These are phyloP conservation scores for Caenorhabditis briggsae DNA, from an alignment of 1,140 invertebrate species.

Conservation along the genomic window DNA sequence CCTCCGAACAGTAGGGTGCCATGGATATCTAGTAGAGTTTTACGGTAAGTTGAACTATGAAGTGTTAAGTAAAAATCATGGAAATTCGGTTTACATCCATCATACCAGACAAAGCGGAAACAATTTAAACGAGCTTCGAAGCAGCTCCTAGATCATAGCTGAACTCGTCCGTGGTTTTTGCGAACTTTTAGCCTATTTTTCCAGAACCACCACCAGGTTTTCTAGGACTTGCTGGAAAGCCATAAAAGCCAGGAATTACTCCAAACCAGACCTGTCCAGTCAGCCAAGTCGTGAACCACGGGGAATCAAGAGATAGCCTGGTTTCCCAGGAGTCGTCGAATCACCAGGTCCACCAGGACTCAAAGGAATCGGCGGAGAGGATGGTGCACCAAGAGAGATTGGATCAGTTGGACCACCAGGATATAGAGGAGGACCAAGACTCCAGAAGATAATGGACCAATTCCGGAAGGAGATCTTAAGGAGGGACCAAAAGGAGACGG, in stretches of 20 bases:
- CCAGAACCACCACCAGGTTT: too few relatives aligned
- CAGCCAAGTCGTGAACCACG: slow-evolving; percentile 72
- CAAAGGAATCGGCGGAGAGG: slow-evolving; percentile 75
- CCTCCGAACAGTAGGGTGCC: too few relatives aligned
- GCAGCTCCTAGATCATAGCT: too few relatives aligned
- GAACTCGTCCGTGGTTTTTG: too few relatives aligned
- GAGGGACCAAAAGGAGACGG: slow-evolving; percentile 77
- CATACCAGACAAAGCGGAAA: too few relatives aligned
- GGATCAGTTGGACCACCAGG: slow-evolving; percentile 75
- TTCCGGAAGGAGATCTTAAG: slow-evolving; percentile 75
- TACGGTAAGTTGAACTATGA: too few relatives aligned
- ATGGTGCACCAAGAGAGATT: slow-evolving; percentile 74
- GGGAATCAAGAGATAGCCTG: slow-evolving; percentile 78
- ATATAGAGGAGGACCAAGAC: slow-evolving; percentile 73
- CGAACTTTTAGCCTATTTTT: too few relatives aligned
- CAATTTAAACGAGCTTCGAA: too few relatives aligned
- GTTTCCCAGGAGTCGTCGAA: slow-evolving; percentile 71
- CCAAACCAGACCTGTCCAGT: slow-evolving; percentile 77
- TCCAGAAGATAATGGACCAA: slow-evolving; percentile 77
- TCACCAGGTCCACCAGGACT: slow-evolving; percentile 61
- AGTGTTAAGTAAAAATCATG: too few relatives aligned
- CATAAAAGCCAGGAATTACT: slow-evolving; percentile 71
- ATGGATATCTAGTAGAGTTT: too few relatives aligned
- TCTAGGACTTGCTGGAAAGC: slow-evolving; percentile 67
- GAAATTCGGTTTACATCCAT: too few relatives aligned